Conservation (phyloP, 1,140 invertebrate genomes). For the Aphelinus certus region DNA sequence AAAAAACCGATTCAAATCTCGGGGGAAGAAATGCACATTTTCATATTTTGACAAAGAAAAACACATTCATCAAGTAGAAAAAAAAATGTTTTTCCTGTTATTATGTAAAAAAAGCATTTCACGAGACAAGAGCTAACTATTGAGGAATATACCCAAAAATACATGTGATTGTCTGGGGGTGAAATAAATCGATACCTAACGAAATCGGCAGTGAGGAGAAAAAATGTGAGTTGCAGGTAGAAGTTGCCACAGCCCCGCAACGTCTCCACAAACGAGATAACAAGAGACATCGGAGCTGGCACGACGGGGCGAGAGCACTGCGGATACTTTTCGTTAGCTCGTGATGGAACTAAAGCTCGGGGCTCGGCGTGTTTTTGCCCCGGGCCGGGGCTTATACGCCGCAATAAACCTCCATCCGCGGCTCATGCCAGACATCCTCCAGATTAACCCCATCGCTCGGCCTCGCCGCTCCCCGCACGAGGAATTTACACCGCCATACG, state of each 20-base stretch:
- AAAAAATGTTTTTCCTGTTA: no score
- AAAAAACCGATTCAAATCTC: no score
- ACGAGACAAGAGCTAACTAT: no score
- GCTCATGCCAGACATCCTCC: constrained; percentile 54
- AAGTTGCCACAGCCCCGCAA: neutral
- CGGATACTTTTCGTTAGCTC: constrained; percentile 30
- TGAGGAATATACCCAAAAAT: no score
- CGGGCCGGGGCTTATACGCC: constrained; percentile 47
- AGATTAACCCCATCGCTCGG: constrained; percentile 52
- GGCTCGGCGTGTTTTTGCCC: constrained; percentile 3
- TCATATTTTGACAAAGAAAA: no score
- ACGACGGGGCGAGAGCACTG: neutral
- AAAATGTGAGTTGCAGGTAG: no score
- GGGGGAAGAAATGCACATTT: no score
- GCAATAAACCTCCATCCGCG: constrained; percentile 56
- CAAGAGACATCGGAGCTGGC: neutral
- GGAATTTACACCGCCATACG: neutral
- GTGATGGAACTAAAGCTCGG: neutral
- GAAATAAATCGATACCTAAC: no score
- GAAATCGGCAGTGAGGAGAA: no score
- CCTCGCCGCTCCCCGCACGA: neutral
- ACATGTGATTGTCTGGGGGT: no score
- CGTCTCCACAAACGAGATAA: neutral
- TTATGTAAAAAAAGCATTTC: no score
- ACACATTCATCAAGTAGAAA: no score